These are phyloP conservation scores for Salticus scenicus DNA, from an alignment of 2,888 invertebrate species.

Conservation along the genomic window DNA sequence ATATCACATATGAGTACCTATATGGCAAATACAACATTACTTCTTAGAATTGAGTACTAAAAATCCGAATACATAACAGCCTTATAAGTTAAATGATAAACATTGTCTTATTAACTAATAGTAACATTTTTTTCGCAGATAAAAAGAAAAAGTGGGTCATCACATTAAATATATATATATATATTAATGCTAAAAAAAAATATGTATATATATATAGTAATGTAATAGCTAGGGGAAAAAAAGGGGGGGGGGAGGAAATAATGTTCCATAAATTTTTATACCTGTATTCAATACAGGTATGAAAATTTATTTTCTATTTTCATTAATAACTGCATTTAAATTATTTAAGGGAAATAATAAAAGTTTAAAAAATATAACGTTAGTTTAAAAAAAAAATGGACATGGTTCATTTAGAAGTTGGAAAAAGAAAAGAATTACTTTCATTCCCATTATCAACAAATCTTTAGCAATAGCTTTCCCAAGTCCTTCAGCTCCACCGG, in stretches of 20 bases:
- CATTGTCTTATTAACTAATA: neutral
- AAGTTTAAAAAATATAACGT: neutral
- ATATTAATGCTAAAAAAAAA: too few relatives aligned
- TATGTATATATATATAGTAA: too few relatives aligned
- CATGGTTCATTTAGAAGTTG: neutral
- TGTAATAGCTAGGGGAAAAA: too few relatives aligned
- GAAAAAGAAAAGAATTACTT: slow-evolving; percentile 14
- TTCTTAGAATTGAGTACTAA: neutral
- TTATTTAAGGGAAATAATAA: neutral
- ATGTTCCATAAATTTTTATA: too few relatives aligned
- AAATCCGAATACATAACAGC: neutral
- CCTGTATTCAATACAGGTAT: too few relatives aligned
- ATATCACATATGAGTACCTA: slow-evolving; percentile 45
- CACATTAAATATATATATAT: neutral
- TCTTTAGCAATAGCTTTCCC: slow-evolving; percentile 23
- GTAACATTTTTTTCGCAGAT: neutral
- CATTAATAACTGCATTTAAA: too few relatives aligned
- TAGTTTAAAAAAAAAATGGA: neutral
- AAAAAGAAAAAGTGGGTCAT: neutral
- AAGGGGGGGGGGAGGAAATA: too few relatives aligned
- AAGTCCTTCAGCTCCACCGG: slow-evolving; percentile 43
- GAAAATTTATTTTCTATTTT: too few relatives aligned
- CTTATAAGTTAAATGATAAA: neutral
- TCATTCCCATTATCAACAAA: slow-evolving; percentile 41
- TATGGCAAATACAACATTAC: neutral